phyloP scores from a whole-genome alignment of 2,888 invertebrate species.

The Drosophila suboccidentalis region DNA sequence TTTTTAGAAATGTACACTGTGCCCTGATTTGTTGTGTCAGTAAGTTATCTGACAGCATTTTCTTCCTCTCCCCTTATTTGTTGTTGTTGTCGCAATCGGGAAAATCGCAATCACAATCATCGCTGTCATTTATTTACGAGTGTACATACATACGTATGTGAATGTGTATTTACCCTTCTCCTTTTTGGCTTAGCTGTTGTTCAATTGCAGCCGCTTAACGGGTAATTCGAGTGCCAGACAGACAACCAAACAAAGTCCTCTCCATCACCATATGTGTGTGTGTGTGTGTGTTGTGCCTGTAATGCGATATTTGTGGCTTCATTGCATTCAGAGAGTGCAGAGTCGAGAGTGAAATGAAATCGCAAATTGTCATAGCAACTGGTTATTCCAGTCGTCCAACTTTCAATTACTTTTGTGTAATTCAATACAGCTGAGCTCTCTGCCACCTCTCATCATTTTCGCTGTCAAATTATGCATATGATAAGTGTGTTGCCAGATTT shows the following conservation, averaged over 20 bases:
- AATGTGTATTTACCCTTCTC: slow-evolving; percentile 30
- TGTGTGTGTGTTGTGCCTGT: slow-evolving; percentile 33
- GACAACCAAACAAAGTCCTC: slow-evolving; percentile 19
- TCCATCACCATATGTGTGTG: not conserved
- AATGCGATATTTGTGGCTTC: slow-evolving; percentile 78
- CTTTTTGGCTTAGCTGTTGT: slow-evolving; percentile 41
- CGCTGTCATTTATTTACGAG: slow-evolving; percentile 54
- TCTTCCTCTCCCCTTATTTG: not conserved
- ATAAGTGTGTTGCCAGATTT: slow-evolving; percentile 51
- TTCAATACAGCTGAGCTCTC: slow-evolving; percentile 35
- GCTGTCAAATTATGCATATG: slow-evolving; percentile 55
- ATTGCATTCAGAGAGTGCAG: slow-evolving; percentile 59
- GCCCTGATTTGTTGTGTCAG: slow-evolving; percentile 44
- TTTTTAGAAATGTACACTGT: slow-evolving; percentile 6
- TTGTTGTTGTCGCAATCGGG: slow-evolving; percentile 24
- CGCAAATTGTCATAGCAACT: slow-evolving; percentile 60
- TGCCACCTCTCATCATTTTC: not conserved
- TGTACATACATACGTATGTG: slow-evolving; percentile 8
- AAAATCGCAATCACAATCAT: slow-evolving; percentile 59
- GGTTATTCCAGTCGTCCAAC: slow-evolving; percentile 65
- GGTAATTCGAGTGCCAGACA: slow-evolving; percentile 47
- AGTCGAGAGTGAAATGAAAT: slow-evolving; percentile 45
- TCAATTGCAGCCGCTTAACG: slow-evolving; percentile 63
- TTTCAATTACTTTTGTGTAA: slow-evolving; percentile 59
- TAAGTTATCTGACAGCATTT: slow-evolving; percentile 26